These are phyloP conservation scores for Drosophila subpulchrella DNA, from an alignment of 1,140 invertebrate species.

Conservation along the genomic window DNA sequence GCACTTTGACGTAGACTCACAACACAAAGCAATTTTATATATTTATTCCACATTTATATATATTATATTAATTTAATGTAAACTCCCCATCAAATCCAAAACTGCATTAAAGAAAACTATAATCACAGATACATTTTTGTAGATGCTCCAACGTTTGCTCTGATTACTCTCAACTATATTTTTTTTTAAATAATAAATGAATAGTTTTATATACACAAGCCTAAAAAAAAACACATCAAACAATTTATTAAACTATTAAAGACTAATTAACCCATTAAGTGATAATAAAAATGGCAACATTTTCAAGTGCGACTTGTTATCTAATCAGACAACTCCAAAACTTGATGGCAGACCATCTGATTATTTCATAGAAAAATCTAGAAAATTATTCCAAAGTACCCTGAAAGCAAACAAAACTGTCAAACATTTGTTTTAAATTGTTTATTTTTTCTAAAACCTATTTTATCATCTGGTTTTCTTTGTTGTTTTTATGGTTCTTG, in stretches of 20 bases:
- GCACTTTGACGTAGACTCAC: no score
- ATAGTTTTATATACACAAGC: neutral
- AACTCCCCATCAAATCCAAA: neutral
- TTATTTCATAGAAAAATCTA: neutral
- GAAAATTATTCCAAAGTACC: neutral
- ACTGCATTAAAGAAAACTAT: no score
- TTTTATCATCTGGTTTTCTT: conserved; percentile 41
- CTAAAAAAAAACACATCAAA: neutral
- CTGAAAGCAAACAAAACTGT: neutral
- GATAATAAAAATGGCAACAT: conserved; percentile 5
- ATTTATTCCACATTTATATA: neutral
- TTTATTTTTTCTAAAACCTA: conserved; percentile 62
- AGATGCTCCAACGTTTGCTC: neutral
- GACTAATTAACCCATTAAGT: conserved; percentile 8
- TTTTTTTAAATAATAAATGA: neutral
- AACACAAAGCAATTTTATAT: no score
- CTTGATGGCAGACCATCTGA: neutral
- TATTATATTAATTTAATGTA: no score
- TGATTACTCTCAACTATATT: neutral
- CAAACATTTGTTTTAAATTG: conserved; percentile 37
- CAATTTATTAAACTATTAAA: neutral
- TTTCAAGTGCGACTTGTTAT: conserved; percentile 1
- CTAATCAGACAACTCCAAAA: neutral
- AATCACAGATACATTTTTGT: neutral
- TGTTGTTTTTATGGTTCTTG: conserved; percentile 18